Evolutionary conservation across 2,888 invertebrate species (phyloP).

Genomic region (Cryptus armator): DNA sequence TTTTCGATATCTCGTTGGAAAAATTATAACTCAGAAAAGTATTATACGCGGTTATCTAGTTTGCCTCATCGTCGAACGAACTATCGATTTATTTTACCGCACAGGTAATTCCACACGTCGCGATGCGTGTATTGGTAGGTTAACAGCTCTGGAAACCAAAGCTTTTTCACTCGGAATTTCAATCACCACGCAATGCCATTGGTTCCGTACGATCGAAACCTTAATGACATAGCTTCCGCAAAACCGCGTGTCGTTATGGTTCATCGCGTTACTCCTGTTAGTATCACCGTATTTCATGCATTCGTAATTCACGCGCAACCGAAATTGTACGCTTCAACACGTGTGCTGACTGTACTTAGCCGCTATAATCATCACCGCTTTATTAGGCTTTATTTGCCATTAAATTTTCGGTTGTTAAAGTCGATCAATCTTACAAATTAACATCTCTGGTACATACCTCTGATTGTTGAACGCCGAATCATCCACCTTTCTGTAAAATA

Average conservation of each 20-base stretch:
- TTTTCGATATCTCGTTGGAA: neutral
- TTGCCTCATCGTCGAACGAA: neutral
- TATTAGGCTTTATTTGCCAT: neutral
- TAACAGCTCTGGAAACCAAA: neutral
- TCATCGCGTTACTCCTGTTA: neutral
- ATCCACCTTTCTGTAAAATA: slow-evolving; percentile 74
- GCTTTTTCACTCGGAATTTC: slow-evolving; percentile 15
- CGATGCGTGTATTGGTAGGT: neutral
- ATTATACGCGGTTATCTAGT: neutral
- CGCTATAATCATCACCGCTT: neutral
- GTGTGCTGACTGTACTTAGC: neutral
- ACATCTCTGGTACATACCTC: slow-evolving; percentile 69
- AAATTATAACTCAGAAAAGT: neutral
- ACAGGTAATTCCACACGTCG: neutral
- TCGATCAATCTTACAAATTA: neutral
- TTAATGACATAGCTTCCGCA: neutral
- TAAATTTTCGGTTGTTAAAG: neutral
- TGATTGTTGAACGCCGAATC: slow-evolving; percentile 76
- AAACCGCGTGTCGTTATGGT: slow-evolving; percentile 12
- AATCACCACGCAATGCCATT: neutral
- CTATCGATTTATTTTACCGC: neutral
- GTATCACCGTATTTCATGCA: neutral
- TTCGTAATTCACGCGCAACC: slow-evolving; percentile 14
- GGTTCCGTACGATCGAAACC: neutral
- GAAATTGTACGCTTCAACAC: neutral